These are phyloP conservation scores for Narcine bancroftii DNA, from an alignment of 2,113 vertebrate genomes.

Conservation along the genomic window DNA sequence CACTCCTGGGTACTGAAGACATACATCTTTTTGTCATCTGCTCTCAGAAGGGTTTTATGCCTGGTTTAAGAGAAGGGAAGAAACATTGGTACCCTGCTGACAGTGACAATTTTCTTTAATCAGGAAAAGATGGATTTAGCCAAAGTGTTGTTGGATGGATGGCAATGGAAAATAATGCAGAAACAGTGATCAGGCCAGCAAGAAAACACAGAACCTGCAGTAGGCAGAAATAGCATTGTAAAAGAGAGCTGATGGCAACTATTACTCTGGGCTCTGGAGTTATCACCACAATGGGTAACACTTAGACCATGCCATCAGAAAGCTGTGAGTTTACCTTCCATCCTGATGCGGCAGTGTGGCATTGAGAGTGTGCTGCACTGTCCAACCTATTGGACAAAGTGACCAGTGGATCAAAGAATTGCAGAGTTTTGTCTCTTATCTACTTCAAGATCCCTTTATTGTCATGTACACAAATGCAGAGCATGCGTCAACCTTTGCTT, in stretches of 20 bases:
- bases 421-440: too few species aligned
- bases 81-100: conserved; percentile 28
- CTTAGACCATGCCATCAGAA: neutral
- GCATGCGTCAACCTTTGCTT: too few species aligned
- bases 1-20: conserved; percentile 26
- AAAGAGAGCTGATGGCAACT: neutral
- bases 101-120: conserved; percentile 29
- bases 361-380: neutral
- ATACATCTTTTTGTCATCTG: conserved; percentile 39
- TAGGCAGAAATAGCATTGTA: too few species aligned
- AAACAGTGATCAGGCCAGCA: neutral
- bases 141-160: conserved; percentile 32
- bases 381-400: neutral
- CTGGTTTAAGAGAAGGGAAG: conserved; percentile 33
- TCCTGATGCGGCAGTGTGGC: neutral
- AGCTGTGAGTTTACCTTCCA: neutral
- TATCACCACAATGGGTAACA: neutral
- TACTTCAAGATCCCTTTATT: too few species aligned
- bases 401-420: too few species aligned
- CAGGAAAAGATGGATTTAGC: conserved; percentile 27
- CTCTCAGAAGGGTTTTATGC: conserved; percentile 30
- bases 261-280: neutral
- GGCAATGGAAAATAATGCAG: conserved; percentile 29
- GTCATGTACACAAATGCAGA: too few species aligned
- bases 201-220: neutral